Base-by-base conservation (phyloP, 2,888 invertebrate species). In the Troilus luridus region DNA sequence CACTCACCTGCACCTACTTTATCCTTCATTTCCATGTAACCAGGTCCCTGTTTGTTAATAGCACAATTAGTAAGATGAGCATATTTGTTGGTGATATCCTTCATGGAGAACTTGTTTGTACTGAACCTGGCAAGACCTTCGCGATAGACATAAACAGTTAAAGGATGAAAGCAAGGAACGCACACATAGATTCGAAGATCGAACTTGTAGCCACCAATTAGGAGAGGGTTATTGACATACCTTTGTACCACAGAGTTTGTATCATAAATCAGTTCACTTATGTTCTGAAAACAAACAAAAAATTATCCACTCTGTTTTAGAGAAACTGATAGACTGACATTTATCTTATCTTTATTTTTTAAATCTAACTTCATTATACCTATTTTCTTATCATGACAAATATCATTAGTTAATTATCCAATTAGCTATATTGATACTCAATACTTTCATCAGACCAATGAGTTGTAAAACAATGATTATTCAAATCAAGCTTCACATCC, bases 1-100 rank as follows among this genome's bases (percentile, higher is more conserved):
- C 17, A 89, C 94, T 93, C 94, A 97, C 97, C 97, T 93, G 96
- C 96, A 92, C 98, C 98, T 92, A 98, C 96, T 93, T 97, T 95
- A 93, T 97, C 97, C 94, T 98, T 98, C 94, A 97, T 97, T 93
- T 97, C 96, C 0, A 96, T 96, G 93, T 97, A 98, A 19, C 97
- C 96, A 0, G 98, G 97, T 90, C 97, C 98, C 93, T 97, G 95
- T 95, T 98, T 98, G 94, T 98, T 98, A 88, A 98, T 95, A 0
- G 98, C 98, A 92, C 97, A 98, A 94, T 98, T 98, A 0, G 98
- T 98, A 92, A 98, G 95, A 94, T 98, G 98, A 93, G 98, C 95
- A 94, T 97, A 98, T 9, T 96, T 97, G 94, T 97, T 97, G 93
- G 96, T 96, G 88, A 98, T 95, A 93, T 98, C 97, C 92, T 97